Conservation (phyloP, 1,140 invertebrate species). For the Sesamia nonagrioides region DNA sequence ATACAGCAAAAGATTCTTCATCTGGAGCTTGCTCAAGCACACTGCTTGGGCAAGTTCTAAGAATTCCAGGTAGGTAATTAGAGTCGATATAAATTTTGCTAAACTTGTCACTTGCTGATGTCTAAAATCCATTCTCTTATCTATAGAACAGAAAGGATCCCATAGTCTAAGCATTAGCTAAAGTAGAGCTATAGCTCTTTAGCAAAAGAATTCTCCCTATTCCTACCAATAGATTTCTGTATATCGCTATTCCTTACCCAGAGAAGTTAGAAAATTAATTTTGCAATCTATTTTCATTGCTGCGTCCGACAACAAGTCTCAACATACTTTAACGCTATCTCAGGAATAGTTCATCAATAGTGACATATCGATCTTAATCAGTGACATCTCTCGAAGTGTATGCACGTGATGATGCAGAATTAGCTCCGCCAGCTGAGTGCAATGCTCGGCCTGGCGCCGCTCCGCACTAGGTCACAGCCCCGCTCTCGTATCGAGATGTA, state of each 20-base stretch:
- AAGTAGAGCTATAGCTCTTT: too few species aligned
- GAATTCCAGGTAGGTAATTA: too few species aligned
- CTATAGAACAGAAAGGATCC: too few species aligned
- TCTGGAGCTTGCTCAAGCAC: too few species aligned
- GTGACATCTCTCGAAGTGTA: neutral
- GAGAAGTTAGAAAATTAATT: neutral
- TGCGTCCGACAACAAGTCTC: neutral
- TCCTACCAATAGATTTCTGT: neutral
- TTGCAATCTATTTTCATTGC: constrained; percentile 4
- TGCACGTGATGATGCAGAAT: constrained; percentile 35
- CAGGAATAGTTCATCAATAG: neutral
- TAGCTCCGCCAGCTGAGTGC: constrained; percentile 37
- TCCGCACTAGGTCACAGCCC: constrained; percentile 45
- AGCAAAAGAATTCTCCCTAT: neutral
- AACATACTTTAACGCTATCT: neutral
- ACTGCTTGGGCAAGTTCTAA: too few species aligned
- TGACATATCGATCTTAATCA: constrained; percentile 24
- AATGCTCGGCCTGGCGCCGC: constrained; percentile 42
- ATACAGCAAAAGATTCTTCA: too few species aligned
- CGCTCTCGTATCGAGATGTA: constrained; percentile 41
- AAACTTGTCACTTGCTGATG: too few species aligned
- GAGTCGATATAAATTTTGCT: too few species aligned
- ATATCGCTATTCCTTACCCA: neutral
- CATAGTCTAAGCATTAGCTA: too few species aligned
- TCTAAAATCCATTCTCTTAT: too few species aligned